These are phyloP conservation scores for Lasioglossum baleicum DNA, from an alignment of 1,140 invertebrate species.

Conservation along the genomic window DNA sequence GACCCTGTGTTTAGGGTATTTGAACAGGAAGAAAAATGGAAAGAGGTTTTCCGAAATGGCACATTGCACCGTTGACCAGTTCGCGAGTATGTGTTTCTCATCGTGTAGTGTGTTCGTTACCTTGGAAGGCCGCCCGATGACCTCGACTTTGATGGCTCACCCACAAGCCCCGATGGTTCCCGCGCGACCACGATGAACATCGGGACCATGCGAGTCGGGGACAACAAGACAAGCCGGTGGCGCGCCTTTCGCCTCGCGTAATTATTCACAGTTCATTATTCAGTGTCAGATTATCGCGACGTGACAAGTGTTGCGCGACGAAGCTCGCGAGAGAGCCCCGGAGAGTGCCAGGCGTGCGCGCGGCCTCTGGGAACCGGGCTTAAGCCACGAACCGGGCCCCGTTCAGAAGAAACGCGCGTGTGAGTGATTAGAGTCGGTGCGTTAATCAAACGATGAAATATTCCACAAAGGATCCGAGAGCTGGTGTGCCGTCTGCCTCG, in stretches of 20 bases:
- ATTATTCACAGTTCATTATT: constrained; percentile 63
- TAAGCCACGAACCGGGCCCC: constrained; percentile 18
- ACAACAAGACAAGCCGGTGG: constrained; percentile 14
- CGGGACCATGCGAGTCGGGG: constrained; percentile 13
- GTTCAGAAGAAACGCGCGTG: constrained; percentile 47
- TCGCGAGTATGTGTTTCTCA: constrained; percentile 5
- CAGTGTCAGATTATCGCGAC: constrained; percentile 56
- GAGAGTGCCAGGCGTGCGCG: neutral
- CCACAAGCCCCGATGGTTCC: constrained; percentile 49
- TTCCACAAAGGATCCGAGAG: constrained; percentile 58
- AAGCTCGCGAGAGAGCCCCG: constrained; percentile 19
- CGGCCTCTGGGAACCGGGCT: constrained; percentile 42
- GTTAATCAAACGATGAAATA: constrained; percentile 72
- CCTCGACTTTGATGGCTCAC: constrained; percentile 54
- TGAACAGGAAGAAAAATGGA: too few relatives aligned
- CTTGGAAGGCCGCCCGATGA: constrained; percentile 59
- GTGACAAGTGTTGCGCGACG: constrained; percentile 52
- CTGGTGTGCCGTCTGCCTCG: constrained; percentile 41
- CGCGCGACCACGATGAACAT: constrained; percentile 5
- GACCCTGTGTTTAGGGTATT: too few relatives aligned
- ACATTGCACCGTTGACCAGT: neutral
- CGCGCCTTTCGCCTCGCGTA: constrained; percentile 55
- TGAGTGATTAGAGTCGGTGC: constrained; percentile 66
- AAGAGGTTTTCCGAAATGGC: too few relatives aligned
- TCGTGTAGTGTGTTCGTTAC: constrained; percentile 37